Base-by-base conservation (phyloP, 1,140 invertebrate genomes). In the Drosophila ananassae region DNA sequence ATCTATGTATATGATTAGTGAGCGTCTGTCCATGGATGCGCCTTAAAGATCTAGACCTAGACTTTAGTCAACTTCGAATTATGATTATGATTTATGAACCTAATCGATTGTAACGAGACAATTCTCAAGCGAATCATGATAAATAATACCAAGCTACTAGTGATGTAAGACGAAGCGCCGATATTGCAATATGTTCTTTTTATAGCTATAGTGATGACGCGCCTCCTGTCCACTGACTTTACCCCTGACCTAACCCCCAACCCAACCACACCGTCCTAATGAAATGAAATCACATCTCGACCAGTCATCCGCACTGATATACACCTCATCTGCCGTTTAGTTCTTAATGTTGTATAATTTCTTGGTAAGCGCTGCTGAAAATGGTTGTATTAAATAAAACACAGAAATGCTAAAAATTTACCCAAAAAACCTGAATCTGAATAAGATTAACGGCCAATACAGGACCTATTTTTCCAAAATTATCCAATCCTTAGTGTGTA, bases 171-270 rank as follows among this genome's bases (percentile, higher is more conserved):
- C 51, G 47, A 74, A 53, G 55, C 77, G 78, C 81, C 76, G 77
- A 73, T 77, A 81, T 78, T 85, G 81, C 80, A 84, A 85, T 84
- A 79, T 64, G 51, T 79, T 81, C 69, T 83, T 82, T 79, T 62
- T 75, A 74, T 64, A 73, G 68, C 50, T 77, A 73, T 37, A 41
- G 53, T 62, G 39, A 52, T 56, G 64, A 63, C 44, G 69, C 69
- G 62, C 51, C 67, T 53, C 62, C 44, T 77, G 51, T 75, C n/a
- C 66, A 61, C 67, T 73, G 28, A 46, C 69, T 61, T 55, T 51
- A 63, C 30, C 56, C 53, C 44, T 41, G 10, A 7, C 34, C 10
- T 10, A 10, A 37, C 24, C 24, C 2, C 4, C 7, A 3, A 10
- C 56, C 34, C 22, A 28, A 21, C 52, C 58, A 53, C 12, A 53